Conservation (phyloP, 2,888 invertebrate genomes). For the Cecidostiba fungosa region DNA sequence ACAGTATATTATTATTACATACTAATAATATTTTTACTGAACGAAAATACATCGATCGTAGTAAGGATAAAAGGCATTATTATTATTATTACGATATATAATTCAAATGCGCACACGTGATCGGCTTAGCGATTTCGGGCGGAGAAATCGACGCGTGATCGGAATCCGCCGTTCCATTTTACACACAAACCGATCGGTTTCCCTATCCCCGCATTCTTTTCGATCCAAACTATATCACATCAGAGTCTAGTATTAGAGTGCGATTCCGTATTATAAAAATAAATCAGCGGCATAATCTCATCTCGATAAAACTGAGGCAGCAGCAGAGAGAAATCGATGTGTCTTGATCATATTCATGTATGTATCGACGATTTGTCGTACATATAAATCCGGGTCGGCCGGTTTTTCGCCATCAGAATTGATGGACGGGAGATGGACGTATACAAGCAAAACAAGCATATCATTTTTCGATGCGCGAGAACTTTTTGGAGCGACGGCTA, state of each 20-base stretch:
- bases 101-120: constrained; percentile 12
- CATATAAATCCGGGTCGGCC: not conserved
- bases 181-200: constrained; percentile 24
- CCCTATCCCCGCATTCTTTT: not conserved
- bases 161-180: constrained; percentile 41
- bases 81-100: not conserved
- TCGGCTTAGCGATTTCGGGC: not conserved
- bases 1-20: not conserved
- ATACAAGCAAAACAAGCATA: not conserved
- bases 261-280: not conserved
- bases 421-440: not conserved
- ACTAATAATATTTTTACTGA: too few relatives aligned
- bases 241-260: not conserved
- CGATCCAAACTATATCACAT: not conserved
- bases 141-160: constrained; percentile 38
- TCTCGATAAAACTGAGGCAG: not conserved
- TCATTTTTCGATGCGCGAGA: not conserved
- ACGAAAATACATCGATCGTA: not conserved
- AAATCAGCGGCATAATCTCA: not conserved
- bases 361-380: not conserved
- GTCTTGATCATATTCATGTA: not conserved
- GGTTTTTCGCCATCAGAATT: not conserved
- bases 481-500: not conserved
- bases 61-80: not conserved
- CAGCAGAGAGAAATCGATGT: not conserved